A percentile compares a stretch with the other conserved stretches of the same genome.
Conservation (phyloP, 2,113 vertebrate species). For the Crotophaga sulcirostris region DNA sequence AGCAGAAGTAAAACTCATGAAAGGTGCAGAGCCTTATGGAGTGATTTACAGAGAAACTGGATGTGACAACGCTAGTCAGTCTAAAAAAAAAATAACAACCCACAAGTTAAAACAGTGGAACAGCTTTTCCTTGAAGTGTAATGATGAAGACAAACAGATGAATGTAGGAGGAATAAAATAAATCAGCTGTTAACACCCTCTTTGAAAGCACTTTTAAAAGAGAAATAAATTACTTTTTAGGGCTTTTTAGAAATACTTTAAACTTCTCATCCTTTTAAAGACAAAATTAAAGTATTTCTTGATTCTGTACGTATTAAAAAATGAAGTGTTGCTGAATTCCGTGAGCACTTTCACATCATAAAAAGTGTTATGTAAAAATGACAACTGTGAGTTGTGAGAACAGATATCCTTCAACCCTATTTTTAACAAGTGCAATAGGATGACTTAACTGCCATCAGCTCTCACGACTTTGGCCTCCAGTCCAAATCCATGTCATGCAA, state of each 20-base stretch:
- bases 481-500: not conserved
- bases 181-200: slow-evolving; percentile 18
- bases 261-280: not conserved
- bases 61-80: not conserved
- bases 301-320: not conserved
- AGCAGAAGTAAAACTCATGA: not conserved
- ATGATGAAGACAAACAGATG: slow-evolving; percentile 67
- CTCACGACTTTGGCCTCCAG: not conserved
- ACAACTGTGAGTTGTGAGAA: not conserved
- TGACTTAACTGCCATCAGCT: not conserved
- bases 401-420: not conserved
- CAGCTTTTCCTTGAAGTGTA: slow-evolving; percentile 40
- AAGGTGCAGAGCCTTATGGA: not conserved
- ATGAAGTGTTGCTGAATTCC: not conserved
- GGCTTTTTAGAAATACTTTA: slow-evolving; percentile 22
- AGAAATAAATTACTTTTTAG: slow-evolving; percentile 17
- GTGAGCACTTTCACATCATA: not conserved
- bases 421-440: not conserved
- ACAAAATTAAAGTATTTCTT: not conserved
- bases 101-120: slow-evolving; percentile 31
- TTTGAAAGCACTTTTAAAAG: slow-evolving; percentile 55
- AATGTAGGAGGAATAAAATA: slow-evolving; percentile 66
- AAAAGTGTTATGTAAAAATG: not conserved
- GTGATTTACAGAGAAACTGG: not conserved
- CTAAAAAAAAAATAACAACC: slow-evolving; percentile 9